A percentile compares a stretch with the other conserved stretches of the same genome.
These are phyloP conservation scores for Danio choprae DNA, from an alignment of 2,797 vertebrate species.

Conservation along the genomic window DNA sequence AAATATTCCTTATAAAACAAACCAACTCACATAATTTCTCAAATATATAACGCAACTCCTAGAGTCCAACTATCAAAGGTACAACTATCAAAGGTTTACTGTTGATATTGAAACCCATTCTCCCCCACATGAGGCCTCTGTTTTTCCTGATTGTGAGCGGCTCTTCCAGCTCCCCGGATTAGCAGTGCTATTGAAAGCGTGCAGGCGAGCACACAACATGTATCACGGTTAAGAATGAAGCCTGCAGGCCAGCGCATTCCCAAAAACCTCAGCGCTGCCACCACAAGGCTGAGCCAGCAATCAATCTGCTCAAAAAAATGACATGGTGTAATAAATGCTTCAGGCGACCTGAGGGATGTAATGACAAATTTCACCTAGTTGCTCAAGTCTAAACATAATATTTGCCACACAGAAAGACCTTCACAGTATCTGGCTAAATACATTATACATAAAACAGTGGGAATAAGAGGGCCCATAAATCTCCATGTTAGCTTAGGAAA, in stretches of 20 bases:
- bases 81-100: conserved; percentile 67
- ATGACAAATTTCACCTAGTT: conserved; percentile 13
- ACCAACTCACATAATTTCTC: neutral
- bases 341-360: conserved; percentile 9
- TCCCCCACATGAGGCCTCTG: conserved; percentile 44
- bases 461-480: conserved; percentile 31
- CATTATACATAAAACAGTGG: too few relatives aligned
- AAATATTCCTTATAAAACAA: neutral
- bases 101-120: conserved; percentile 72
- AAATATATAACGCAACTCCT: neutral
- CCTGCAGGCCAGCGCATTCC: conserved; percentile 66
- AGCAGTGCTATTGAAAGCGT: conserved; percentile 71
- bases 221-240: conserved; percentile 75
- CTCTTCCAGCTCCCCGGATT: conserved; percentile 78
- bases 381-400: conserved; percentile 9
- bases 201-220: conserved; percentile 65
- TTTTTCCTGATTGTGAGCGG: conserved; percentile 69
- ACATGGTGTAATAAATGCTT: neutral
- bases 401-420: conserved; percentile 7
- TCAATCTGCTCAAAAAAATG: conserved; percentile 49
- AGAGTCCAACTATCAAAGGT: conserved; percentile 22
- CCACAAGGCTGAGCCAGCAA: conserved; percentile 71
- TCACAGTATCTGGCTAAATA: neutral
- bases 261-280: conserved; percentile 65
- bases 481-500: conserved; percentile 25